Conservation (phyloP, 2,888 invertebrate species). For the Mechanitis mazaeus region DNA sequence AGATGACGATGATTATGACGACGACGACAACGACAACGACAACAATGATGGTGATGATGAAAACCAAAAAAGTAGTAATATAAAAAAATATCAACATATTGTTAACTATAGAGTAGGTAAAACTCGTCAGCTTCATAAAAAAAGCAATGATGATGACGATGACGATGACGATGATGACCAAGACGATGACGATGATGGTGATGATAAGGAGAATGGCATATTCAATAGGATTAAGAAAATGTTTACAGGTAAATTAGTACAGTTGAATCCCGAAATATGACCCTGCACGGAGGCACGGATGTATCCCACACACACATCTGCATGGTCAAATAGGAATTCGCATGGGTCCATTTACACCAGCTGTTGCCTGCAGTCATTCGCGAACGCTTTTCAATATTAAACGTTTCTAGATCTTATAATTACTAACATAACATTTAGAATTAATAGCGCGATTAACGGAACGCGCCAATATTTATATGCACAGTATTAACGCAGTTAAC, state of each 20-base stretch:
- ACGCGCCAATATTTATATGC: slow-evolving; percentile 56
- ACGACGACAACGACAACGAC: slow-evolving; percentile 42
- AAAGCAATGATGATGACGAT: slow-evolving; percentile 37
- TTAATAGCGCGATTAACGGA: slow-evolving; percentile 63
- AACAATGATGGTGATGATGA: slow-evolving; percentile 56
- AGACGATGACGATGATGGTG: slow-evolving; percentile 59
- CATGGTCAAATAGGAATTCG: slow-evolving; percentile 67
- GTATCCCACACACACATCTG: slow-evolving; percentile 63
- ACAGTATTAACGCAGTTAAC: slow-evolving; percentile 72
- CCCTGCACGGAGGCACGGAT: slow-evolving; percentile 60
- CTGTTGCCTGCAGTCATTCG: slow-evolving; percentile 82
- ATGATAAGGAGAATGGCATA: slow-evolving; percentile 69
- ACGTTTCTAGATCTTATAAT: slow-evolving; percentile 66
- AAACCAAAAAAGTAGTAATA: too few relatives aligned
- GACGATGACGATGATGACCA: slow-evolving; percentile 70
- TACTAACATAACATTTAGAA: slow-evolving; percentile 73
- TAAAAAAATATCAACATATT: slow-evolving; percentile 35
- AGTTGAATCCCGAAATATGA: slow-evolving; percentile 55
- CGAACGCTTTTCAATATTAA: slow-evolving; percentile 71
- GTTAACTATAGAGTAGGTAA: slow-evolving; percentile 24
- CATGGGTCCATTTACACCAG: slow-evolving; percentile 71
- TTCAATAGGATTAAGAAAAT: slow-evolving; percentile 72
- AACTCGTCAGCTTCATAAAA: slow-evolving; percentile 30
- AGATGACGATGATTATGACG: slow-evolving; percentile 48
- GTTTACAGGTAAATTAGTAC: slow-evolving; percentile 72